These are phyloP conservation scores for Nymphalis urticae DNA, from an alignment of 2,888 invertebrate species.

Conservation along the genomic window DNA sequence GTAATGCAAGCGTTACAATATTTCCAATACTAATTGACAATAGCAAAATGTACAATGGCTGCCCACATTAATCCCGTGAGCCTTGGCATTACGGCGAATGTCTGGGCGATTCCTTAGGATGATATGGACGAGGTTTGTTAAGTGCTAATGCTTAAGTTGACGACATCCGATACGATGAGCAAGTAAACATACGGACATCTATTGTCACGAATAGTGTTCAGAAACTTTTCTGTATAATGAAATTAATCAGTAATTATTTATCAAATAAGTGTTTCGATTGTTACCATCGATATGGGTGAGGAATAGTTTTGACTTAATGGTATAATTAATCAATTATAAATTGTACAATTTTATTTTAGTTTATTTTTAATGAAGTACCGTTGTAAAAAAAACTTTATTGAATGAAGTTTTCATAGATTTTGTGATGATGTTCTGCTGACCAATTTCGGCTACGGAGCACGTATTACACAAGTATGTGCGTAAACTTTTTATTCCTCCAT, in stretches of 20 bases:
- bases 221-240: not conserved
- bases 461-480: too few relatives aligned
- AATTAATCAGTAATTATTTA: slow-evolving; percentile 19
- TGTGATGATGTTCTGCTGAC: too few relatives aligned
- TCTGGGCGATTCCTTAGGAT: slow-evolving; percentile 68
- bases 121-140: slow-evolving; percentile 63
- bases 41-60: slow-evolving; percentile 60
- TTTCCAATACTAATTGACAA: slow-evolving; percentile 66
- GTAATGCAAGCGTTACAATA: slow-evolving; percentile 53
- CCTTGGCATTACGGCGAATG: slow-evolving; percentile 73
- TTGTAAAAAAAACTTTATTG: not conserved
- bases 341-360: not conserved
- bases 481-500: too few relatives aligned
- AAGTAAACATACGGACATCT: slow-evolving; percentile 36
- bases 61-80: slow-evolving; percentile 61
- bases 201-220: slow-evolving; percentile 8
- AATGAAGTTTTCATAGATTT: not conserved
- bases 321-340: slow-evolving; percentile 25
- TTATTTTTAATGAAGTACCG: not conserved
- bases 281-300: slow-evolving; percentile 18
- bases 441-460: too few relatives aligned
- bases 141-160: slow-evolving; percentile 58
- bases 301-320: slow-evolving; percentile 30
- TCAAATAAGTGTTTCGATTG: slow-evolving; percentile 14
- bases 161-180: slow-evolving; percentile 60